Evolutionary conservation across 2,113 vertebrate species (phyloP).

Genomic region (Hemibagrus wyckioides): DNA sequence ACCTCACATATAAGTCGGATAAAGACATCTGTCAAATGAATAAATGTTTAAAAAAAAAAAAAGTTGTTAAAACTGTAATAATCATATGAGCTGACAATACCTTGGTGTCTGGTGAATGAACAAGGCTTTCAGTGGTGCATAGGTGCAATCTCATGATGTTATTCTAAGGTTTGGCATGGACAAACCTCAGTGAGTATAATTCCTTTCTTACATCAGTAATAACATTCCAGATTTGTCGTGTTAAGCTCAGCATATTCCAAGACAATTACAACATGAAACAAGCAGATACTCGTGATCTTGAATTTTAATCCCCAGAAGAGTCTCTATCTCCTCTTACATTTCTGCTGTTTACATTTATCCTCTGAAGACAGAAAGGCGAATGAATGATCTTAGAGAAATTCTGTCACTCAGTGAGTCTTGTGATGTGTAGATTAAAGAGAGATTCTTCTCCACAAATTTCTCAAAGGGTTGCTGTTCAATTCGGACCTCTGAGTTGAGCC

Average conservation of each 20-base stretch:
- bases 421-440: neutral
- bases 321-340: conserved; percentile 2
- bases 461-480: neutral
- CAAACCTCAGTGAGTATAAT: conserved; percentile 34
- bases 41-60: neutral
- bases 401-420: neutral
- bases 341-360: neutral
- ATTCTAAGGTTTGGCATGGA: neutral
- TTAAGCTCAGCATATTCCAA: conserved; percentile 50
- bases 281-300: conserved; percentile 48
- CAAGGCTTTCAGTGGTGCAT: neutral
- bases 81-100: neutral
- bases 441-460: neutral
- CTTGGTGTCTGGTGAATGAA: neutral
- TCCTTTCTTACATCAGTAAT: conserved; percentile 44
- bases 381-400: neutral
- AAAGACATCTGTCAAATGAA: neutral
- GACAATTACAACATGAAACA: conserved; percentile 49
- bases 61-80: neutral
- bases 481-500: neutral
- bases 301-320: conserved; percentile 51
- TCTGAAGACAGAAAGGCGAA: conserved; percentile 1
- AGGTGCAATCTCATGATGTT: neutral
- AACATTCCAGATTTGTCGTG: conserved; percentile 50
- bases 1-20: neutral